Percentiles rank a stretch among this genome's conserved stretches.
phyloP scores from a whole-genome alignment of 2,797 vertebrate genomes.

The Falco novaeseelandiae region DNA sequence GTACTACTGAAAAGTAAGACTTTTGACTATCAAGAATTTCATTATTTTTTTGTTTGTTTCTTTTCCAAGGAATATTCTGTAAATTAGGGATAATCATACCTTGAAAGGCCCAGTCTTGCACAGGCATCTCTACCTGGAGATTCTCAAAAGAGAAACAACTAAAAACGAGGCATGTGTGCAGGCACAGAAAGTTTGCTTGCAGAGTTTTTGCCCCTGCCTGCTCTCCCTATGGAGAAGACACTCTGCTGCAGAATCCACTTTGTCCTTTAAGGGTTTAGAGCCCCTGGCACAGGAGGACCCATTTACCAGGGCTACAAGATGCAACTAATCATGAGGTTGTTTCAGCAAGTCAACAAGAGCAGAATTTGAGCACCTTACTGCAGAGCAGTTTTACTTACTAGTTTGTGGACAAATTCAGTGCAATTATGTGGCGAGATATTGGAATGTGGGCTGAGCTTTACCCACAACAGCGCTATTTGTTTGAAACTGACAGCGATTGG shows the following conservation, averaged over 20 bases:
- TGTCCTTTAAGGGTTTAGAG: background rate
- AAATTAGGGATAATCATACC: background rate
- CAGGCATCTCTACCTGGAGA: background rate
- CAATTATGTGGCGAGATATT: background rate
- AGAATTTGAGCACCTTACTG: background rate
- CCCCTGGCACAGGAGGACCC: background rate
- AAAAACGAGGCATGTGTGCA: fast-evolving
- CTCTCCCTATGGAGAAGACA: fast-evolving
- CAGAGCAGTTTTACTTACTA: background rate
- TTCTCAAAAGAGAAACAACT: background rate
- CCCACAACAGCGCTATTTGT: background rate
- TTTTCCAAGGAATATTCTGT: background rate
- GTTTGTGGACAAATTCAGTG: background rate
- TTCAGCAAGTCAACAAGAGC: too few relatives aligned
- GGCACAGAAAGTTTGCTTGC: background rate
- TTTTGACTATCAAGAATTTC: background rate
- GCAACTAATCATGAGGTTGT: fast-evolving
- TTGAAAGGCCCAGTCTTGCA: background rate
- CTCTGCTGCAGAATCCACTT: background rate
- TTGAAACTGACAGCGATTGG: background rate
- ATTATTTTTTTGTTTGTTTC: background rate
- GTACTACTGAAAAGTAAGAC: background rate
- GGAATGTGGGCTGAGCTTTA: conserved; percentile 9
- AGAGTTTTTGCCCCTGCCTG: background rate
- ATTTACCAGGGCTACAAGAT: background rate